Evolutionary conservation across 1,140 invertebrate genomes (phyloP).

Genomic region (Eupristina koningsbergeri): DNA sequence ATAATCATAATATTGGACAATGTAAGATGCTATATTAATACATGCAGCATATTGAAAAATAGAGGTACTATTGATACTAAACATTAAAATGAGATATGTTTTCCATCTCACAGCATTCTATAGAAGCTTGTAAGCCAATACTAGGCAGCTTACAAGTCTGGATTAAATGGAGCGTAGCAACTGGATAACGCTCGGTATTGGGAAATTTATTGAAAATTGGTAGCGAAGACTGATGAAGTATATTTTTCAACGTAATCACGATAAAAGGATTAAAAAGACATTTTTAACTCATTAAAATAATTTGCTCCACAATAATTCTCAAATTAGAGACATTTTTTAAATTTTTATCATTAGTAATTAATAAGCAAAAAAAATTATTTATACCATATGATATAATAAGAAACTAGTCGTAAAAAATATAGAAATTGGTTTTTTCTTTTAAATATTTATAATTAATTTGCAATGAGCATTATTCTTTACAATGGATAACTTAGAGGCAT

Average conservation of each 20-base stretch:
- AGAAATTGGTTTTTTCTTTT: no score
- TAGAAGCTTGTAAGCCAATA: neutral
- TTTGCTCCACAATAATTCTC: neutral
- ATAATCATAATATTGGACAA: no score
- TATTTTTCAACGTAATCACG: neutral
- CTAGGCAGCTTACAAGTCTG: neutral
- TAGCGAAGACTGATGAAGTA: neutral
- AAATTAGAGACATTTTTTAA: no score
- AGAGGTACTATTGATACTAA: neutral
- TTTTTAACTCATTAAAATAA: neutral
- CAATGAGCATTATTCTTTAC: no score
- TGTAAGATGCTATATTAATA: no score
- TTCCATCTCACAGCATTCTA: neutral
- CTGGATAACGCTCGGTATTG: constrained; percentile 53
- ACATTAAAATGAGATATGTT: neutral
- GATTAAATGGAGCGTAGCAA: constrained; percentile 60
- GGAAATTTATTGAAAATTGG: constrained; percentile 56
- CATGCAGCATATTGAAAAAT: neutral
- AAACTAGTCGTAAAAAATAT: no score
- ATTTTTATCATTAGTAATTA: no score
- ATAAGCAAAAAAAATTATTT: no score
- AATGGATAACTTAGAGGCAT: no score
- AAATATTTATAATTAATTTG: no score
- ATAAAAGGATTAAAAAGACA: neutral
- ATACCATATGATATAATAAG: no score